These are phyloP conservation scores for Chroicocephalus ridibundus DNA, from an alignment of 2,113 vertebrate species.

Conservation along the genomic window DNA sequence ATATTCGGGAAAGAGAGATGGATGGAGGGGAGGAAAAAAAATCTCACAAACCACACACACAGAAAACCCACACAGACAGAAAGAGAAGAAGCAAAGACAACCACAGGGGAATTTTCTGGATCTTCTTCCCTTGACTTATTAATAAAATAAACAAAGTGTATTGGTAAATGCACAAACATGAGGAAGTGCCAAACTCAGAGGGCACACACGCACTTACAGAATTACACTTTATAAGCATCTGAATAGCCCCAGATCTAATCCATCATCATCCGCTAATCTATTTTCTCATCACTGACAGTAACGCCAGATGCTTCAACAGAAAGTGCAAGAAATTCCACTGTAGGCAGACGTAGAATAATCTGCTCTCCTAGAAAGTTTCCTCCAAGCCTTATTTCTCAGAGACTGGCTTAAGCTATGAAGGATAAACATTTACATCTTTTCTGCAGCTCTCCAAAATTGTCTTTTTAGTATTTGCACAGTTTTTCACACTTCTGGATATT, in stretches of 20 bases:
- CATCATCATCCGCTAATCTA: conserved; percentile 10
- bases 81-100: background rate
- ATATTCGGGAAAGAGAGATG: background rate
- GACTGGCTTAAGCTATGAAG: background rate
- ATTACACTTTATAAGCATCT: background rate
- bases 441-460: background rate
- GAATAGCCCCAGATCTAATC: conserved; percentile 1
- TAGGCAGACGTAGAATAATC: background rate
- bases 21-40: background rate
- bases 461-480: background rate
- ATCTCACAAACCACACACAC: background rate
- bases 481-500: background rate
- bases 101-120: background rate
- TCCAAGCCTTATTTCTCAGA: background rate
- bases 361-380: background rate
- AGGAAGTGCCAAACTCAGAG: background rate
- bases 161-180: background rate
- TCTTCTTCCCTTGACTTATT: background rate
- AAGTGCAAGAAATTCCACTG: conserved; percentile 17
- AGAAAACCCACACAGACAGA: background rate
- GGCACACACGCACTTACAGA: background rate
- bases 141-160: background rate
- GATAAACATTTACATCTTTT: background rate
- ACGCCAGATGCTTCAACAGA: conserved; percentile 20
- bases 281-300: background rate